Evolutionary conservation across 2,888 invertebrate genomes (phyloP).

Genomic region (Theodoxus fluviatilis): DNA sequence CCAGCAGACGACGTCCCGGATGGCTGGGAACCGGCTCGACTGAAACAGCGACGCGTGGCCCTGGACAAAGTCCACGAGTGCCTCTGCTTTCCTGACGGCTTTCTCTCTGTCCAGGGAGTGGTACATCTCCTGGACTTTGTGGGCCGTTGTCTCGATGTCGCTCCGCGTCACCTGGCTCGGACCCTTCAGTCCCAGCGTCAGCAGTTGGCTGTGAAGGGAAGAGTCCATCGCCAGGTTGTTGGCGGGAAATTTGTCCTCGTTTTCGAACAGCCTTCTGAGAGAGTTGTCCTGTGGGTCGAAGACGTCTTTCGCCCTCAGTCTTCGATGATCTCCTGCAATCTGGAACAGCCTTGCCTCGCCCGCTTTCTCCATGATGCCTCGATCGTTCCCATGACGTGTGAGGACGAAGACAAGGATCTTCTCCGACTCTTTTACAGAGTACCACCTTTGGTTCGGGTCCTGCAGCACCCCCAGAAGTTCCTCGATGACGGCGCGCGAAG

Average conservation of each 20-base stretch:
- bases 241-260: constrained; percentile 42
- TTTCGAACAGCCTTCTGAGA: constrained; percentile 37
- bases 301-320: not conserved
- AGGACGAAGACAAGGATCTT: no score
- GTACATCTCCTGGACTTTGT: constrained; percentile 17
- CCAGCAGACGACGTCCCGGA: no score
- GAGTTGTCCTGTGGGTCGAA: constrained; percentile 21
- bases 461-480: no score
- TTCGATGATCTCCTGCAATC: no score
- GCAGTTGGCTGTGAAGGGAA: constrained; percentile 32
- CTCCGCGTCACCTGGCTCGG: constrained; percentile 36
- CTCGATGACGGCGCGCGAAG: no score
- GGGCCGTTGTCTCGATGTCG: constrained; percentile 36
- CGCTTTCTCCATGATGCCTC: no score
- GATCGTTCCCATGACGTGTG: no score
- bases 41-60: no score
- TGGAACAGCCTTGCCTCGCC: no score
- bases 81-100: not conserved
- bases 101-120: not conserved
- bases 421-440: no score
- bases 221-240: not conserved
- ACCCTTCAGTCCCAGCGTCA: constrained; percentile 40
- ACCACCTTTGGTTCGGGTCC: no score
- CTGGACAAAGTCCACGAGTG: constrained; percentile 1
- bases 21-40: no score